Evolutionary conservation across 2,113 vertebrate species (phyloP), one percentile per base, ranked within the genome.

Genomic region (Actenoides lindsayi): DNA sequence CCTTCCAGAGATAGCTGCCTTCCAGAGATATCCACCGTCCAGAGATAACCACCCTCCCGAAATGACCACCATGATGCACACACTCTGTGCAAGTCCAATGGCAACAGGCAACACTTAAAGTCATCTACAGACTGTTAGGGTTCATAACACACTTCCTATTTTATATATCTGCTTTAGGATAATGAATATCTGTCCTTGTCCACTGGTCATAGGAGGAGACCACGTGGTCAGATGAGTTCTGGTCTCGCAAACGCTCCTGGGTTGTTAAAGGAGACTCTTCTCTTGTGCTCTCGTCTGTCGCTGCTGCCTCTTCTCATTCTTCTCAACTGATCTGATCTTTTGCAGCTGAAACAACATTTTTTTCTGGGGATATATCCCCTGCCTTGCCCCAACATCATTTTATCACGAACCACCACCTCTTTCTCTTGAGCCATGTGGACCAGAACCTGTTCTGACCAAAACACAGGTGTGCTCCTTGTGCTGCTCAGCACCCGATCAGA

Each of bases 261-360:
- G 18, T 6, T 62, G 13, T 67, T 67, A 12, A 35, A 78, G 57
- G 83, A 84, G 37, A 30, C 10, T 1, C 28, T 83, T 39, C 31
- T 28, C 51, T n/a, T 42, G 2, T 20, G 37, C 63, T 56, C 68
- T 75, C 56, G 54, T 37, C 57, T 48, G 11, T 51, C 65, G 41
- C 81, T 83, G 71, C 65, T 59, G 30, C 83, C 83, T 11, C 65
- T 89, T 62, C 78, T 25, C 14, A 1, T 64, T 39, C 60, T 51
- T 87, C 64, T 77, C 23, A 4, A 74, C 20, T 28, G 35, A 42
- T 25, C 74, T 23, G 62, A 6, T 27, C 23, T 68, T 65, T 50
- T 64, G 85, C 87, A 80, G 70, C 75, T 86, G 92, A 76, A 89
- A 44, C 53, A 89, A 83, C 35, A 5, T 27, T 87, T 87, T 87